A percentile compares a stretch with the other conserved stretches of the same genome.
These are phyloP conservation scores for Catharus bicknelli DNA, from an alignment of 2,113 vertebrate species.

Conservation along the genomic window DNA sequence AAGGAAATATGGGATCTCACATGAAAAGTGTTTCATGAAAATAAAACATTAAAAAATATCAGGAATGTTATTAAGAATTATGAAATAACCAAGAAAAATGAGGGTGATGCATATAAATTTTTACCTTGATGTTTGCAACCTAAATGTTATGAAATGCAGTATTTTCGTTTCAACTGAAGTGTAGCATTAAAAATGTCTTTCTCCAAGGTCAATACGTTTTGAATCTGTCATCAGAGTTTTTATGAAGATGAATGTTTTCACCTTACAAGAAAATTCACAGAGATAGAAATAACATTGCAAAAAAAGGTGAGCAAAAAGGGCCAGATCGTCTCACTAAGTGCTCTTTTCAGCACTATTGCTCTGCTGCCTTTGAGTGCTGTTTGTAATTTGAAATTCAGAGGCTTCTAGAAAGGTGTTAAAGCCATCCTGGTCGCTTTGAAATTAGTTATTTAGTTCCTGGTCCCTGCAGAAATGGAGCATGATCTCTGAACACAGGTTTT, in stretches of 20 bases:
- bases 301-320: background rate
- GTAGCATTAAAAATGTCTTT: conserved; percentile 5
- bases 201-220: conserved; percentile 22
- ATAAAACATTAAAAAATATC: background rate
- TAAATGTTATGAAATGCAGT: background rate
- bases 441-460: background rate
- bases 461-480: background rate
- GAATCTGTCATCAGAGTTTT: conserved; percentile 5
- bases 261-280: background rate
- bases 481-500: background rate
- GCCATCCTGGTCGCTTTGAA: background rate
- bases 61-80: background rate
- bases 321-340: background rate
- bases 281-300: background rate
- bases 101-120: background rate
- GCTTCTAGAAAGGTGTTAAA: conserved; percentile 1
- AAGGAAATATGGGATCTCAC: background rate
- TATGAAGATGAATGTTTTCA: conserved; percentile 39
- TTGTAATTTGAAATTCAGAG: conserved; percentile 27
- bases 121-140: background rate
- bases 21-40: background rate
- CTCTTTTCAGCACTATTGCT: background rate
- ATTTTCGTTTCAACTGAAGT: background rate
- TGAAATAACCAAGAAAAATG: background rate
- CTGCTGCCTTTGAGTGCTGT: background rate